Conservation (phyloP, 2,797 vertebrate species). For the Aratinga solstitialis region DNA sequence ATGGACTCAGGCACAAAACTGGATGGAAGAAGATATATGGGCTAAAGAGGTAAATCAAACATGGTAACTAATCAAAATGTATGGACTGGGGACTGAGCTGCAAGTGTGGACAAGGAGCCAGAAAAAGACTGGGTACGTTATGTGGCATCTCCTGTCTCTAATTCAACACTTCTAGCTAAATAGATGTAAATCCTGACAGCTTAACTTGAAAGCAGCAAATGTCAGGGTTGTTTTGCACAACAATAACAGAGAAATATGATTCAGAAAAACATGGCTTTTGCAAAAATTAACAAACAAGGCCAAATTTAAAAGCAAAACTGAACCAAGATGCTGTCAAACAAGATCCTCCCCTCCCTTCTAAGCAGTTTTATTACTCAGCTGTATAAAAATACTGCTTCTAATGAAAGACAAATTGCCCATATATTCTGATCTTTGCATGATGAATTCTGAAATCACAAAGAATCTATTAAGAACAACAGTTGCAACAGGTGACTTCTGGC, state of each 20-base stretch:
- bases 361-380: constrained; percentile 53
- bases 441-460: constrained; percentile 31
- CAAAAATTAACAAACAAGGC: constrained; percentile 31
- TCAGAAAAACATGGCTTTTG: constrained; percentile 16
- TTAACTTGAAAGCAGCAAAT: not conserved
- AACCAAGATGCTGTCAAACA: constrained; percentile 18
- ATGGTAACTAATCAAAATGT: not conserved
- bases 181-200: not conserved
- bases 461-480: constrained; percentile 11
- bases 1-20: not conserved
- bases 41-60: not conserved
- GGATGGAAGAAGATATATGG: accelerated
- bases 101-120: not conserved
- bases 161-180: not conserved
- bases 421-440: constrained; percentile 3
- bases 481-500: not conserved
- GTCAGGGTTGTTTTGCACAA: not conserved
- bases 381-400: constrained; percentile 11
- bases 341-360: not conserved
- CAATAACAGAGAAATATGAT: not conserved
- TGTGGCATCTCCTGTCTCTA: not conserved
- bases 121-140: not conserved
- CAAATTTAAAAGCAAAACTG: constrained; percentile 9
- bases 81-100: not conserved
- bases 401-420: constrained; percentile 51